Evolutionary conservation across 1,140 invertebrate genomes (phyloP).

Genomic region (Trichonephila clavata): DNA sequence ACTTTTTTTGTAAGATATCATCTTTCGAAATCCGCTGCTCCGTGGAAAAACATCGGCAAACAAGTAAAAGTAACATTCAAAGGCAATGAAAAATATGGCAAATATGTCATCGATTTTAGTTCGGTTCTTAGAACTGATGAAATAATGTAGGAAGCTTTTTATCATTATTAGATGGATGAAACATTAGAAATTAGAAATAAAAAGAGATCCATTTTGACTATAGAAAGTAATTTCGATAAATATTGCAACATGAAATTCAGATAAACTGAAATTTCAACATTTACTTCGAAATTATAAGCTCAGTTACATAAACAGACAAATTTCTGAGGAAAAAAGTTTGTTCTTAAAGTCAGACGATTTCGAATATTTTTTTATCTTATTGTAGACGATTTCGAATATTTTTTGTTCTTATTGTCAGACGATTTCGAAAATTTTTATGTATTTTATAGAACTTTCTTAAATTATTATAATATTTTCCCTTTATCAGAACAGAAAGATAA

Average conservation of each 20-base stretch:
- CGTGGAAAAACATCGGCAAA: conserved; percentile 3
- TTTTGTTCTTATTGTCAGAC: too few species aligned
- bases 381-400: too few species aligned
- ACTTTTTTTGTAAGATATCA: background rate
- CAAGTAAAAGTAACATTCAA: background rate
- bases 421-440: too few species aligned
- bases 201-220: background rate
- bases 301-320: too few species aligned
- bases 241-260: background rate
- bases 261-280: too few species aligned
- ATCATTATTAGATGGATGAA: background rate
- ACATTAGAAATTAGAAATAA: background rate
- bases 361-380: too few species aligned
- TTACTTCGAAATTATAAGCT: too few species aligned
- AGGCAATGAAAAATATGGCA: background rate
- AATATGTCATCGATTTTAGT: background rate
- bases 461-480: too few species aligned
- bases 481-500: too few species aligned
- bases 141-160: background rate
- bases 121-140: background rate
- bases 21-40: background rate
- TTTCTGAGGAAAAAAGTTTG: too few species aligned
- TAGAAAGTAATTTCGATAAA: background rate
- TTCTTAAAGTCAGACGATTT: too few species aligned
- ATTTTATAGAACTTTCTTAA: too few species aligned